phyloP scores from a whole-genome alignment of 2,797 vertebrate genomes.

The Hybognathus amarus region DNA sequence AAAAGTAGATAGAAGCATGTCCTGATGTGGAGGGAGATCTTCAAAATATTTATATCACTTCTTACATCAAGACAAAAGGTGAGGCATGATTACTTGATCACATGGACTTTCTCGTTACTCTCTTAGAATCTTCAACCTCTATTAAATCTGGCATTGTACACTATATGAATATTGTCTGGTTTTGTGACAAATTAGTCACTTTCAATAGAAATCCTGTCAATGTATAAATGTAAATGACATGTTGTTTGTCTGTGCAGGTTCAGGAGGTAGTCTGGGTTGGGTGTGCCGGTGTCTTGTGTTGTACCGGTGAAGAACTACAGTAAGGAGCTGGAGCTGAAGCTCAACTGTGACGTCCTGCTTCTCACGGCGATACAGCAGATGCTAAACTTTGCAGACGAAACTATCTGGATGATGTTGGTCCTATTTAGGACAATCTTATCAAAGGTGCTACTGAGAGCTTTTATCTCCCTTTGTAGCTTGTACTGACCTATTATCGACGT shows the following conservation, averaged over 20 bases:
- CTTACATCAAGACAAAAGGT: conserved; percentile 66
- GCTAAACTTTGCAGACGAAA: conserved; percentile 70
- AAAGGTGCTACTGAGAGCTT: no score
- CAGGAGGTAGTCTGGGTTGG: conserved; percentile 69
- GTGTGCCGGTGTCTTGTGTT: conserved; percentile 75
- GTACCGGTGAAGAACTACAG: conserved; percentile 79
- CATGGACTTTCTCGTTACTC: no score
- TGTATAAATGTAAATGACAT: no score
- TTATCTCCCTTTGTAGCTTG: no score
- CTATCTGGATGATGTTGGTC: conserved; percentile 70
- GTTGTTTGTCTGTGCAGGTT: conserved; percentile 67
- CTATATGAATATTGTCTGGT: no score
- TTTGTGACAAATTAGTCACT: no score
- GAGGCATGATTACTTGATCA: conserved; percentile 11
- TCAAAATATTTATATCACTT: conserved; percentile 59
- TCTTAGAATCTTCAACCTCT: no score
- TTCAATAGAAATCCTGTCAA: no score
- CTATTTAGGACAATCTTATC: not conserved
- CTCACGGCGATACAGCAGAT: conserved; percentile 71
- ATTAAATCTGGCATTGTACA: no score
- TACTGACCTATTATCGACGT: no score
- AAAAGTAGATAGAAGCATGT: conserved; percentile 72
- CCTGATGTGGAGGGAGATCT: conserved; percentile 58
- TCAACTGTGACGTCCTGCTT: conserved; percentile 74
- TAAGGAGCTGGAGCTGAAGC: conserved; percentile 69